Evolutionary conservation across 2,888 invertebrate species (phyloP).

Genomic region (Ichneumon xanthorius): DNA sequence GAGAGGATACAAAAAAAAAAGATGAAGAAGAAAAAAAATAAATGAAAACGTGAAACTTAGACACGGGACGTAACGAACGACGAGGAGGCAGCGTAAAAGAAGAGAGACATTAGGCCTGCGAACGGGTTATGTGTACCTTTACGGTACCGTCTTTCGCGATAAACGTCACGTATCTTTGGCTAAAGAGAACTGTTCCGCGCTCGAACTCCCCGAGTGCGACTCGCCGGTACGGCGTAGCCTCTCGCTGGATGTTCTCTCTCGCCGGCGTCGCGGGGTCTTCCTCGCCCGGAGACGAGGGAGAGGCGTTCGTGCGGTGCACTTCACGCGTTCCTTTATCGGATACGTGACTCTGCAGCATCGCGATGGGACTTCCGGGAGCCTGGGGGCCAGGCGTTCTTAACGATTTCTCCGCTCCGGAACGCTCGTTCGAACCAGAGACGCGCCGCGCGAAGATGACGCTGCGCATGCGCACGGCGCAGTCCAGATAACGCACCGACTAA

Average conservation of each 20-base stretch:
- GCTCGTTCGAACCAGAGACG: constrained; percentile 28
- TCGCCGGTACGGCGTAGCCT: constrained; percentile 37
- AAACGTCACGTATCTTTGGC: constrained; percentile 81
- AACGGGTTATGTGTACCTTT: constrained; percentile 71
- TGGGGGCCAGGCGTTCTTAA: constrained; percentile 44
- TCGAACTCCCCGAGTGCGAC: constrained; percentile 64
- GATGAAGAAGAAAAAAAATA: constrained; percentile 53
- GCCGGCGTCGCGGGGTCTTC: constrained; percentile 34
- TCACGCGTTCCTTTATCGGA: constrained; percentile 74
- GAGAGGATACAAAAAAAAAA: constrained; percentile 58
- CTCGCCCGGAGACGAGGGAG: constrained; percentile 51
- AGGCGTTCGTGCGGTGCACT: constrained; percentile 51
- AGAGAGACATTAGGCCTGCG: constrained; percentile 67
- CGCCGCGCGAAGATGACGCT: constrained; percentile 16
- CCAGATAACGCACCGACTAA: constrained; percentile 39
- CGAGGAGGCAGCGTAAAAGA: constrained; percentile 55
- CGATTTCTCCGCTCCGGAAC: constrained; percentile 34
- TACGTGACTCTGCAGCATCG: constrained; percentile 71
- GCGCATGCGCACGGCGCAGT: constrained; percentile 16
- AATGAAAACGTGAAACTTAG: constrained; percentile 63
- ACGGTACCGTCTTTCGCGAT: constrained; percentile 79
- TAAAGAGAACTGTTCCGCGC: constrained; percentile 76
- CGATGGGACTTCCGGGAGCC: constrained; percentile 73
- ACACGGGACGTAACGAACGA: constrained; percentile 51
- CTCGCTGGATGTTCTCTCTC: constrained; percentile 35